Evolutionary conservation across 64 coral and sea anemone species (phyloP).

Genomic region (Trachythela sp.): DNA sequence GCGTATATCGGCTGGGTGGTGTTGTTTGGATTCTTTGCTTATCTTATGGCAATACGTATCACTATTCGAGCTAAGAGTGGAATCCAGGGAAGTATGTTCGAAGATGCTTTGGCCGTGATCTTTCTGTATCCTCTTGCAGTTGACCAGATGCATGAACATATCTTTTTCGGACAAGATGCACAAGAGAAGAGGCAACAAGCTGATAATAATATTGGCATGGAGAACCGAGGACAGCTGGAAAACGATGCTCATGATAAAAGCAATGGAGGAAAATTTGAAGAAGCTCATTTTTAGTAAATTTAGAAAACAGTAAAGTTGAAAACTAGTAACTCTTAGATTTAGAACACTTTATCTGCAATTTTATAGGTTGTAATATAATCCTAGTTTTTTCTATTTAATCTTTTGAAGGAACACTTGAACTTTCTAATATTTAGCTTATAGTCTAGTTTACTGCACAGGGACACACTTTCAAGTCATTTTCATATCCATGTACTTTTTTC

Average conservation of each 20-base stretch:
- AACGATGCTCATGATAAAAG: background rate
- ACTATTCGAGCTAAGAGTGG: slow-evolving; percentile 19
- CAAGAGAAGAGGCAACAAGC: background rate
- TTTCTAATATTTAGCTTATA: no score
- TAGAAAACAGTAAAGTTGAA: no score
- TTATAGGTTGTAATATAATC: no score
- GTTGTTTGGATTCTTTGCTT: background rate
- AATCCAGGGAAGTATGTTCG: slow-evolving; percentile 44
- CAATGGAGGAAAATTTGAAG: background rate
- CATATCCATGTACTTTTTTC: no score
- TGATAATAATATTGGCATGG: background rate
- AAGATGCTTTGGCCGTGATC: slow-evolving; percentile 41
- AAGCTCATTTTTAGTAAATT: background rate
- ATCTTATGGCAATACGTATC: background rate
- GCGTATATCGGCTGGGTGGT: slow-evolving; percentile 12
- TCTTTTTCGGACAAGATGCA: background rate
- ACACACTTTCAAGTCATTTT: no score
- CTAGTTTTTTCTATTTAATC: no score
- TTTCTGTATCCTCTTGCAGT: slow-evolving; percentile 45
- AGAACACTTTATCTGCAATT: no score
- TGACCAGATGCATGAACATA: slow-evolving; percentile 46
- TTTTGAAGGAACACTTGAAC: background rate
- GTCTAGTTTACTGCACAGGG: no score
- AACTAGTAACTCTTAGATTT: no score
- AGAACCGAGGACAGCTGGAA: background rate